Base-by-base conservation (phyloP, 1,140 invertebrate species). In the Lepidotrigona ventralis region DNA sequence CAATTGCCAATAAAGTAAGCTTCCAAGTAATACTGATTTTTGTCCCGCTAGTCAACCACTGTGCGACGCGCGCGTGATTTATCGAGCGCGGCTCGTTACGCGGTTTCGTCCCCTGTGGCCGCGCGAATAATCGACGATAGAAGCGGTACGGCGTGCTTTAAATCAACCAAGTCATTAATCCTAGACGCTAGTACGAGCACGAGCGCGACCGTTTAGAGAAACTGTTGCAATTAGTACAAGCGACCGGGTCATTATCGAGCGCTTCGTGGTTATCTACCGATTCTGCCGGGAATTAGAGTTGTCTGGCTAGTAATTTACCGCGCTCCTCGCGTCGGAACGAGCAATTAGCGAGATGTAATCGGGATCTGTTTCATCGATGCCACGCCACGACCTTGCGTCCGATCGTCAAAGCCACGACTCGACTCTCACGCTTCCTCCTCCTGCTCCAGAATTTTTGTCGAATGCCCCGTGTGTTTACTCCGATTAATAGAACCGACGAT, bases 261-360 rank as follows among this genome's bases (percentile, higher is more conserved):
- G 64, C 56, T 70, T 78, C 69, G 39, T 15, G 33, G 75, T 81
- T 69, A 81, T 69, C 71, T 21, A 9, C 21, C 33, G 58, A 78
- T 78, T 56, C 51, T 6, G 15, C 56, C 70, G 29, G 68, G 76
- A 75, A 83, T 86, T 51, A 68, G 64, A 76, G 64, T 29, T 64
- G 53, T 21, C 51, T 58, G 33, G 17, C 72, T 46, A 26, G 51
- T 26, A 71, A 83, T 87, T 83, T 86, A 83, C 53, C 60, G 60
- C 2, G n/a, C 14, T n/a, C 53, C 56, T 68, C 66, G 69, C 79
- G 53, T 70, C 58, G 79, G 39, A 85, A 56, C 80, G 21, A 86
- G 85, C 64, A 86, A 83, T 87, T 86, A 87, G 71, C 53, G 54
- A 86, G 76, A 86, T 64, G 81, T 69, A 86, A 86, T 86, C 80